A percentile compares a stretch with the other conserved stretches of the same genome.
These are phyloP conservation scores for Atta colombica DNA, from an alignment of 1,140 invertebrate genomes.

Conservation along the genomic window DNA sequence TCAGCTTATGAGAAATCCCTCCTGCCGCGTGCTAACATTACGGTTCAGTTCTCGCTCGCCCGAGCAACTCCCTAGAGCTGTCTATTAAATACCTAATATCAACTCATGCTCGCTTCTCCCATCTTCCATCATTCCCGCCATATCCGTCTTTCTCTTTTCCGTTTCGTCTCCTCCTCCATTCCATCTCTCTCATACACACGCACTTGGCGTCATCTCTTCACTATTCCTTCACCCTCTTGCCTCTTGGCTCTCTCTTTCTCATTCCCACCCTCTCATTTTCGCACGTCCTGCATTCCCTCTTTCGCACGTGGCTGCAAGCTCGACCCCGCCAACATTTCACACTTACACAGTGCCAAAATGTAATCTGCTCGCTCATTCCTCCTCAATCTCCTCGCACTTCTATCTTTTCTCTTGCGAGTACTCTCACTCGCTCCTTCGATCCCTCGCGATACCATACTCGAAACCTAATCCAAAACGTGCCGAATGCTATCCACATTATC, in stretches of 20 bases:
- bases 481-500: slow-evolving; percentile 80
- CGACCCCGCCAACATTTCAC: slow-evolving; percentile 45
- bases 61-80: slow-evolving; percentile 79
- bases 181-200: not conserved
- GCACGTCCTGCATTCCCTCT: slow-evolving; percentile 11
- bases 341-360: slow-evolving; percentile 50
- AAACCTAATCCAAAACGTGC: slow-evolving; percentile 83
- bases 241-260: slow-evolving; percentile 20
- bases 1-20: slow-evolving; percentile 84
- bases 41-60: slow-evolving; percentile 78
- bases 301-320: slow-evolving; percentile 35
- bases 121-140: slow-evolving; percentile 31
- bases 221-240: no score
- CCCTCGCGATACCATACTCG: slow-evolving; percentile 57
- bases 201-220: not conserved
- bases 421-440: slow-evolving; percentile 1
- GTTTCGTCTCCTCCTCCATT: not conserved
- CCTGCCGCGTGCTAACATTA: slow-evolving; percentile 78
- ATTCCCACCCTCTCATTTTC: not conserved
- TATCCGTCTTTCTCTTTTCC: slow-evolving; percentile 15
- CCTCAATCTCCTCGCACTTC: not conserved
- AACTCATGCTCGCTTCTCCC: slow-evolving; percentile 74
- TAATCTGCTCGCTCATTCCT: slow-evolving; percentile 23
- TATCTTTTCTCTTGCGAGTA: slow-evolving; percentile 14
- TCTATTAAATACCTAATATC: slow-evolving; percentile 84